A percentile compares a stretch with the other conserved stretches of the same genome.
These are phyloP conservation scores for Lycaena phlaeas DNA, from an alignment of 2,888 invertebrate species.

Conservation along the genomic window DNA sequence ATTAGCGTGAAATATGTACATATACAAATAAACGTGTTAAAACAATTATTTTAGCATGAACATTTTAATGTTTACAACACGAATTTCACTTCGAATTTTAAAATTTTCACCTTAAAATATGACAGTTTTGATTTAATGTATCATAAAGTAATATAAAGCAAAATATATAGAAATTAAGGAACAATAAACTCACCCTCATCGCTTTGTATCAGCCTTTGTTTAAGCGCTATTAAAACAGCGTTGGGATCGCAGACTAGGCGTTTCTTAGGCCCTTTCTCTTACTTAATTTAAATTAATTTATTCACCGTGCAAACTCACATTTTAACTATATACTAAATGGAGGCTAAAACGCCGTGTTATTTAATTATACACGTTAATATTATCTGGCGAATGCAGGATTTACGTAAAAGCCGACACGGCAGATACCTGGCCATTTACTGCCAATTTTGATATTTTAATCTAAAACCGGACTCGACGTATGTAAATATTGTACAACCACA, in stretches of 20 bases:
- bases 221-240: constrained; percentile 50
- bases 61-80: too few relatives aligned
- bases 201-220: constrained; percentile 55
- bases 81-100: too few relatives aligned
- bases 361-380: constrained; percentile 1
- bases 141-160: too few relatives aligned
- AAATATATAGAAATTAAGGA: constrained; percentile 22
- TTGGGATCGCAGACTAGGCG: constrained; percentile 42
- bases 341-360: constrained; percentile 10
- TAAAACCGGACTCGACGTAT: not conserved
- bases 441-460: not conserved
- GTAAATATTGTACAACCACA: constrained; percentile 6
- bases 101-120: too few relatives aligned
- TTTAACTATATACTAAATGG: constrained; percentile 36
- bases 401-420: too few relatives aligned
- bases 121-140: too few relatives aligned
- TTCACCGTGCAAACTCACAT: constrained; percentile 43
- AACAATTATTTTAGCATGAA: too few relatives aligned
- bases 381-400: not conserved
- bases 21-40: too few relatives aligned
- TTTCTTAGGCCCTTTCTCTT: constrained; percentile 57
- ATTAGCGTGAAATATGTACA: too few relatives aligned
- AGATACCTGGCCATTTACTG: not conserved
- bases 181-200: constrained; percentile 47
- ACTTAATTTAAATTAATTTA: constrained; percentile 67